A percentile compares a stretch with the other conserved stretches of the same genome.
Conservation (phyloP, 1,140 invertebrate genomes). For the Teleopsis dalmanni region DNA sequence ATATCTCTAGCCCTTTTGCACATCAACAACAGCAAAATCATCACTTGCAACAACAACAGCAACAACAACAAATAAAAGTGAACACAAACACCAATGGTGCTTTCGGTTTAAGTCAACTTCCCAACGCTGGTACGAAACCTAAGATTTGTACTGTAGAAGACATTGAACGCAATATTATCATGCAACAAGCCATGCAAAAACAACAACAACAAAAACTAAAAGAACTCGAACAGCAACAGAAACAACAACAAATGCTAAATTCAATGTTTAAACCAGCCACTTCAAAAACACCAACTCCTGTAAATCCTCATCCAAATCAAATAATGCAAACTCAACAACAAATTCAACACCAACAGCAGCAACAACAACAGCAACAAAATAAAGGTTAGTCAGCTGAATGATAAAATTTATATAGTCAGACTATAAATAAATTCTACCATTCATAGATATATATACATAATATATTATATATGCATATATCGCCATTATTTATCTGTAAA, state of each 20-base stretch:
- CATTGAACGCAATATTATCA: constrained; percentile 41
- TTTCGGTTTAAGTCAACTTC: constrained; percentile 19
- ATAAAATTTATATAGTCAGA: too few species aligned
- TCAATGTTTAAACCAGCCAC: too few species aligned
- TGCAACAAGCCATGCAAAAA: constrained; percentile 31
- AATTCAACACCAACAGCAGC: not conserved
- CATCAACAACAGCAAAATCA: constrained; percentile 15
- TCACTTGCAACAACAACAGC: not conserved
- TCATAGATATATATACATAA: too few species aligned
- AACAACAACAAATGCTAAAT: constrained; percentile 3
- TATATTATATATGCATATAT: too few species aligned
- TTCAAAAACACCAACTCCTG: too few species aligned
- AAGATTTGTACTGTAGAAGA: constrained; percentile 41
- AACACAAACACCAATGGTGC: not conserved
- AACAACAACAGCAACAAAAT: not conserved
- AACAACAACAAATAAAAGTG: not conserved
- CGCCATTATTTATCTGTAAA: too few species aligned
- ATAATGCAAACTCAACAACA: constrained; percentile 5
- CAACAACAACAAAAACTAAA: constrained; percentile 12
- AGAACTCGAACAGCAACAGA: not conserved
- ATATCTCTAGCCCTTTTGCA: constrained; percentile 29
- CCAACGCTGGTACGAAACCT: constrained; percentile 6
- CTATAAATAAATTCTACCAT: too few species aligned
- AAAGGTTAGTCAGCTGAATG: not conserved
- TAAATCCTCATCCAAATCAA: not conserved